Evolutionary conservation across 2,797 vertebrate genomes (phyloP).

Genomic region (Sebastes flavidus): DNA sequence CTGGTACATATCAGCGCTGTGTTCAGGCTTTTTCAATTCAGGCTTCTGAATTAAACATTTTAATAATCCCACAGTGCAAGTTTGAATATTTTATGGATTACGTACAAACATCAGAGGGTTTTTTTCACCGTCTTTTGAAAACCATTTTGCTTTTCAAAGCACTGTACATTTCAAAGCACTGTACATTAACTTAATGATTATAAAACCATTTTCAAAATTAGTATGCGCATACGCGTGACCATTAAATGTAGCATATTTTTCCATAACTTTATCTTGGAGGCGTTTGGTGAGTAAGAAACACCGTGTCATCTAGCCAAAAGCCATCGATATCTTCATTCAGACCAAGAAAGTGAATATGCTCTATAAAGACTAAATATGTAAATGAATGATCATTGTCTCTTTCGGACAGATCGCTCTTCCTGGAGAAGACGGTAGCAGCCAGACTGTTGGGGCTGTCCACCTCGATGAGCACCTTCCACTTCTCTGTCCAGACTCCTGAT

Average conservation of each 20-base stretch:
- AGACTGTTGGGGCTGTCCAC: slow-evolving; percentile 87
- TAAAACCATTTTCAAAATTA: not conserved
- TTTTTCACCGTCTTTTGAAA: not conserved
- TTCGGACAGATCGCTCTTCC: slow-evolving; percentile 84
- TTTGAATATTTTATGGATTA: not conserved
- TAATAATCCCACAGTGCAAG: not conserved
- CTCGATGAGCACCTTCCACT: slow-evolving; percentile 90
- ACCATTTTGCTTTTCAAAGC: not conserved
- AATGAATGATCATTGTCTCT: slow-evolving; percentile 27
- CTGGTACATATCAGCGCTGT: not conserved
- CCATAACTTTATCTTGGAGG: not conserved
- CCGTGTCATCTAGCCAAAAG: not conserved
- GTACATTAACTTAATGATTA: not conserved
- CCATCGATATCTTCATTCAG: not conserved
- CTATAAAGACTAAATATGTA: not conserved
- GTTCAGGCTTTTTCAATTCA: not conserved
- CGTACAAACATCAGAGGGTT: not conserved
- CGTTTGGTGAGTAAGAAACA: too few species aligned
- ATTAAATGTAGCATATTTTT: not conserved
- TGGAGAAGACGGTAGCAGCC: slow-evolving; percentile 86
- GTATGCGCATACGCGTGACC: not conserved
- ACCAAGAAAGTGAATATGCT: not conserved
- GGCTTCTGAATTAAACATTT: not conserved
- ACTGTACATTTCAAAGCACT: too few species aligned
- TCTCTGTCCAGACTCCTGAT: slow-evolving; percentile 88